These are phyloP conservation scores for Yponomeuta malinellus DNA, from an alignment of 2,888 invertebrate genomes.

Conservation along the genomic window DNA sequence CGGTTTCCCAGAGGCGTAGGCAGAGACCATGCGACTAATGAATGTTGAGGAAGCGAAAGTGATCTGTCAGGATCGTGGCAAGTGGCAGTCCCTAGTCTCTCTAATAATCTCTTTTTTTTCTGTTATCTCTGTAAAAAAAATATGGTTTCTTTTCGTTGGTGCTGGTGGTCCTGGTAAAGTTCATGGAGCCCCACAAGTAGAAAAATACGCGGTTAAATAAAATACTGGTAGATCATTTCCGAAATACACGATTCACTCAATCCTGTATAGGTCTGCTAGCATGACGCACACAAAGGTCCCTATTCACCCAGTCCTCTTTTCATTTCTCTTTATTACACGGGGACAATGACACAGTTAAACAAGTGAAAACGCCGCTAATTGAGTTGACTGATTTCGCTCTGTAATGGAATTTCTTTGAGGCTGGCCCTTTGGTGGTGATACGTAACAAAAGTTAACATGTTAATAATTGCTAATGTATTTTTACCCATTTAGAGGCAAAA, in stretches of 20 bases:
- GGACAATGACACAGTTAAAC: conserved; percentile 1
- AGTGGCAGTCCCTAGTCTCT: too few relatives aligned
- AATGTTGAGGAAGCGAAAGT: too few relatives aligned
- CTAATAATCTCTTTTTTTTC: too few relatives aligned
- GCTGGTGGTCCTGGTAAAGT: too few relatives aligned
- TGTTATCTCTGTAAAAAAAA: too few relatives aligned
- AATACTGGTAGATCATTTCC: not conserved
- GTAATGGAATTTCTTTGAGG: not conserved
- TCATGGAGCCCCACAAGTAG: too few relatives aligned
- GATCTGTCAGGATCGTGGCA: too few relatives aligned
- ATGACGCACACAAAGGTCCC: not conserved
- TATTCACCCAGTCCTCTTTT: not conserved
- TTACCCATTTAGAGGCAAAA: too few relatives aligned
- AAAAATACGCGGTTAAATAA: too few relatives aligned
- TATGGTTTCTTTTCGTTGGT: too few relatives aligned
- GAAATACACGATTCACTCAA: not conserved
- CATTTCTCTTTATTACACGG: conserved; percentile 1
- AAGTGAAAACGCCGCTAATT: not conserved
- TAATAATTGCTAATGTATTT: not conserved
- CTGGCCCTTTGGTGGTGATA: not conserved
- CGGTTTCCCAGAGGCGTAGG: too few relatives aligned
- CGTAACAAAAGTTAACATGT: not conserved
- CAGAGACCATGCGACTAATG: too few relatives aligned
- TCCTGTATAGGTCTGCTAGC: not conserved
- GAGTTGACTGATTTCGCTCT: not conserved